A percentile compares a stretch with the other conserved stretches of the same genome.
These are phyloP conservation scores for Ericerus pela DNA, from an alignment of 1,140 invertebrate genomes.

Conservation along the genomic window DNA sequence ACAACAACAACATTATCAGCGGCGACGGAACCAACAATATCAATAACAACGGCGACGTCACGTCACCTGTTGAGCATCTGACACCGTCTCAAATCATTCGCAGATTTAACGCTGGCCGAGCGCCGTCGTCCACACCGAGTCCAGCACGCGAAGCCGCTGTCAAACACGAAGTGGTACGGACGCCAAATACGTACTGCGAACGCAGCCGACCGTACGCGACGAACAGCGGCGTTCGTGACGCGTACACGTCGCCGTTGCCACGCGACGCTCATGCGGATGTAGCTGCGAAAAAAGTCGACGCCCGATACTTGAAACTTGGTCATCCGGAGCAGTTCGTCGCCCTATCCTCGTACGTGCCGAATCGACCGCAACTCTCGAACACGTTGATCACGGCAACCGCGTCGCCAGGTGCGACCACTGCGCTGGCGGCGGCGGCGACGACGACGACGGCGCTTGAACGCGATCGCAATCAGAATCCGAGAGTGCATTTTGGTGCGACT, in stretches of 20 bases:
- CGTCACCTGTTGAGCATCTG: not conserved
- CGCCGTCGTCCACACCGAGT: not conserved
- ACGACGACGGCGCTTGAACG: no score
- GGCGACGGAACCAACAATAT: no score
- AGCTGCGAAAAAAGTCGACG: not conserved
- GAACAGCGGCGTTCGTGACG: no score
- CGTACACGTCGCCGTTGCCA: not conserved
- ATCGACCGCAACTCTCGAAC: not conserved
- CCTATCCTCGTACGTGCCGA: not conserved
- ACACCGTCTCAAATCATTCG: slow-evolving; percentile 1
- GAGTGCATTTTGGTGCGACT: no score
- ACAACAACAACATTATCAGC: no score
- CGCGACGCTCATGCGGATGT: no score
- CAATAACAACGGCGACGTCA: not conserved
- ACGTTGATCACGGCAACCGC: not conserved
- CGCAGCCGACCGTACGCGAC: no score
- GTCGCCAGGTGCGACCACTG: no score
- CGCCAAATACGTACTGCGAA: not conserved
- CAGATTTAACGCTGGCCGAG: not conserved
- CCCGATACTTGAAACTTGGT: not conserved
- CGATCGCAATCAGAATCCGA: no score
- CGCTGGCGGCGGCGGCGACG: no score
- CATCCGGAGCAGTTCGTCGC: not conserved
- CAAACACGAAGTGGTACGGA: not conserved
- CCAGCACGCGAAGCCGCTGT: not conserved